These are phyloP conservation scores for Pantherophis alleghaniensis DNA, from an alignment of 2,797 vertebrate genomes.

Conservation along the genomic window DNA sequence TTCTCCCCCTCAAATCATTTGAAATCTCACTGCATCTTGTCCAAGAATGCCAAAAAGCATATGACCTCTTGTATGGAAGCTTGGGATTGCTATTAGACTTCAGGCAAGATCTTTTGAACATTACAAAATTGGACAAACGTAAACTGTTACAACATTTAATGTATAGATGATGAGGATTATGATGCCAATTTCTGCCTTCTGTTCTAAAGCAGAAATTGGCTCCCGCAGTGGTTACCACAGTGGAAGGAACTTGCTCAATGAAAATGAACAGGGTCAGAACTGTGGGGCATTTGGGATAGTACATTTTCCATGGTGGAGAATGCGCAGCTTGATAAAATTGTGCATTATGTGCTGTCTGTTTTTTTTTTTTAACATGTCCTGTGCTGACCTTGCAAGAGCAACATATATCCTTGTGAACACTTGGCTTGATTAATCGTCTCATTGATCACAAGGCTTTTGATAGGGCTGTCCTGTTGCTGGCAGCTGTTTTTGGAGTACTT, in stretches of 20 bases:
- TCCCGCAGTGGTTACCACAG: neutral
- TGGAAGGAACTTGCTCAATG: constrained; percentile 18
- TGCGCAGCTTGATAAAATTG: constrained; percentile 23
- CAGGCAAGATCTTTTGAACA: neutral
- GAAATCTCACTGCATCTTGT: neutral
- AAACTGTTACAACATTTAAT: neutral
- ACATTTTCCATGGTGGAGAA: neutral
- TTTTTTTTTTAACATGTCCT: constrained; percentile 7
- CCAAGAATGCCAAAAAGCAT: neutral
- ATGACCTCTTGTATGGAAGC: neutral
- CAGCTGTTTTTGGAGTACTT: constrained; percentile 31
- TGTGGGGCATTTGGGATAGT: neutral
- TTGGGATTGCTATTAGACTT: neutral
- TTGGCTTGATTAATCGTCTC: neutral
- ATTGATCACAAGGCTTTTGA: constrained; percentile 15
- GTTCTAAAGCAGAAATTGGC: no score
- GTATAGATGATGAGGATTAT: neutral
- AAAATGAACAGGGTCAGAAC: neutral
- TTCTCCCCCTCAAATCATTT: neutral
- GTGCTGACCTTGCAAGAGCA: constrained; percentile 9
- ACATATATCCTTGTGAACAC: constrained; percentile 27
- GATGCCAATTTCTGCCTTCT: neutral
- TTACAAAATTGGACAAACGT: neutral
- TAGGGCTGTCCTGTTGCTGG: constrained; percentile 18
- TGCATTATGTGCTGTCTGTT: neutral